Evolutionary conservation across 2,888 invertebrate genomes (phyloP), one percentile per base, ranked within the genome.

Genomic region (Vanessa cardui): DNA sequence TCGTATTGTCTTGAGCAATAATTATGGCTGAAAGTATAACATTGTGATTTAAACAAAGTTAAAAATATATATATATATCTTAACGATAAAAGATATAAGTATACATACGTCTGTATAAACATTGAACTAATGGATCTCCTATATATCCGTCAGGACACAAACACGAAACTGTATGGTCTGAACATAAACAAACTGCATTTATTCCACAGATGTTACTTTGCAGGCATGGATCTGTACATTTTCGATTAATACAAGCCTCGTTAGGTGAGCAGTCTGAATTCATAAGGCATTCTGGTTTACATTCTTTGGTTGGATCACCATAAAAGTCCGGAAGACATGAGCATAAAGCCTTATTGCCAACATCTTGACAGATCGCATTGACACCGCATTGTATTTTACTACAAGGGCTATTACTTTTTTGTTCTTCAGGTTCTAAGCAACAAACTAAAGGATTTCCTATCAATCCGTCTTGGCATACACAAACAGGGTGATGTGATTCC

Each of bases 131-230:
- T 21, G 97, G 95, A 92, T 97, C 96, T 66, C 98, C 98, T 71
- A 95, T 94, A 79, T 95, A 96, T 62, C 96, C 96, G 71, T 95
- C 94, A 50, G 95, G 94, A 81, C 98, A 98, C 58, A 94, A 88
- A 81, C 98, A 98, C 33, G 95, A 95, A n/a, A 97, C 96, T 5
- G 96, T 96, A 80, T 98, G 98, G 80, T 97, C 96, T 45, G 95
- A 94, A 50, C 97, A 96, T 77, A 94, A 92, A 80, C 98, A 98
- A 63, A 95, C 93, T 18, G 98, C 97, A 81, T 96, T 95, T 15
- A 96, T 90, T 62, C 98, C 98, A 82, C 98, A 98, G 52, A 97
- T 88, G 72, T 94, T 94, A 56, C 94, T 94, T 46, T 94, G 88
- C 6, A 91, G 83, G 80, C 97, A 97, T 26, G 97, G 96, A 87